Base-by-base conservation (phyloP, 2,888 invertebrate species). In the Drosophila limbata region DNA sequence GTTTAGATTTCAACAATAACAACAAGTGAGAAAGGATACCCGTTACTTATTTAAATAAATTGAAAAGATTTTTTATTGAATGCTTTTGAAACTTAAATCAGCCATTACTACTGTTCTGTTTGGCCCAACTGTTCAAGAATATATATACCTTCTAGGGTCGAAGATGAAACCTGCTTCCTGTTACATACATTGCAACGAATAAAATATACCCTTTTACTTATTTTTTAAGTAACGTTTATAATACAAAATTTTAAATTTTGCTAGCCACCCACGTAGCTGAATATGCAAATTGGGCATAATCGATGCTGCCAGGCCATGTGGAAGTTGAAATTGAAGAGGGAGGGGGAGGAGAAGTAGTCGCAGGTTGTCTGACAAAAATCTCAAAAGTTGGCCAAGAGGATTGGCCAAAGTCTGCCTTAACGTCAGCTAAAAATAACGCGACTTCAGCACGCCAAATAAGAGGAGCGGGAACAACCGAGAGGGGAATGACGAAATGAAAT, bases 351-450 rank as follows among this genome's bases (percentile, higher is more conserved):
- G 11, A n/a, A 35, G 15, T 13, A 37, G 28, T 31, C 44, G 31
- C 53, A 55, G 60, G 51, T 61, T 61, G 25, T 15, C 56, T 19
- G 37, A 47, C 10, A 33, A 55, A 69, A 57, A 55, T 59, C 55
- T 40, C 44, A 11, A 40, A 50, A 51, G 44, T 67, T 68, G 67
- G 55, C 56, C 67, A 56, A 52, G 25, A 56, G 67, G 51, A 63
- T 53, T 60, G 60, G 47, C 57, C 51, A 52, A 40, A 57, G 57
- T 64, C 52, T 50, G 59, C 17, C 31, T 40, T 51, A 56, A 37
- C 69, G 50, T 67, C 50, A 64, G 73, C 76, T 68, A 76, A 73
- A 76, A 73, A 72, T 74, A 74, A 10, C 42, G 52, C 48, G 59
- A 44, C 33, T 52, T 66, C 59, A 56, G 56, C 35, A 31, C 15